Percentiles rank a stretch among this genome's conserved stretches.
These are phyloP conservation scores for Esperia sulphurella DNA, from an alignment of 2,888 invertebrate species.

Conservation along the genomic window DNA sequence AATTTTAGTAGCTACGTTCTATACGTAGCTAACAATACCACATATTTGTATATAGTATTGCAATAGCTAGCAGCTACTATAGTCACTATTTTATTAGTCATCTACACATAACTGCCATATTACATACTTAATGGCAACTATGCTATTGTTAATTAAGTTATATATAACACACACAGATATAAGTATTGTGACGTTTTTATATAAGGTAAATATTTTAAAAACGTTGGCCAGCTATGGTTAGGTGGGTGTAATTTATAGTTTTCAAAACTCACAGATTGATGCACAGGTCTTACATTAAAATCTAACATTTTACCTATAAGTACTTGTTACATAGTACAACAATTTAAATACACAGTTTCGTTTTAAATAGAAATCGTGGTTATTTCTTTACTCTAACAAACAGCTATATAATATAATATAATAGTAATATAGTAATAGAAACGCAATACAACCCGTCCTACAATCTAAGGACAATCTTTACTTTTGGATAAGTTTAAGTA, in stretches of 20 bases:
- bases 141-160: no score
- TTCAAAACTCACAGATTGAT: background rate
- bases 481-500: background rate
- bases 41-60: no score
- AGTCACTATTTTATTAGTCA: no score
- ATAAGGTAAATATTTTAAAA: no score
- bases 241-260: background rate
- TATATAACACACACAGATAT: no score
- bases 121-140: no score
- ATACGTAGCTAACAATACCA: no score
- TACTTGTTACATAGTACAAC: background rate
- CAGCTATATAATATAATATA: background rate
- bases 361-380: background rate
- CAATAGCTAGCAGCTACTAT: no score
- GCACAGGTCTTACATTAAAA: slow-evolving; percentile 19
- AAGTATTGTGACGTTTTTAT: no score
- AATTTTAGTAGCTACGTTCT: no score
- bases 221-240: background rate
- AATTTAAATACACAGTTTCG: slow-evolving; percentile 1
- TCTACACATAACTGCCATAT: no score
- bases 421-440: background rate
- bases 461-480: slow-evolving; percentile 5
- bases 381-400: slow-evolving; percentile 1
- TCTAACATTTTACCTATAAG: background rate
- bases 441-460: slow-evolving; percentile 1